Evolutionary conservation across 2,113 vertebrate genomes (phyloP), one percentile per base, ranked within the genome.

Genomic region (Nycticebus coucang): DNA sequence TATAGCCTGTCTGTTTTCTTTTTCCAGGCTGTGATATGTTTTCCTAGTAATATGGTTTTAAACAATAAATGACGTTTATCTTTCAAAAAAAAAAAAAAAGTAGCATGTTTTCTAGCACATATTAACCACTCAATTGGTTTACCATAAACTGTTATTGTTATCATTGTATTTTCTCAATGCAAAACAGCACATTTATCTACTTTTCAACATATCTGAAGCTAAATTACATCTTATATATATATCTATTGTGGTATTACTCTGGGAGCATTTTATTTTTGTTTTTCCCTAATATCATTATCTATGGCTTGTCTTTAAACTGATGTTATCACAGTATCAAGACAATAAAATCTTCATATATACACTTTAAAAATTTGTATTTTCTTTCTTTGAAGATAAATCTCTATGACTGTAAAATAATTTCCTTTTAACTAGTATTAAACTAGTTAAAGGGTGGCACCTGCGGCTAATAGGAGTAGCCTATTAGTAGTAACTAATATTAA

Each of bases 281-380:
- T 93, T 77, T 35, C 8, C 55, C 30, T n/a, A 68, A 17, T 79
- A 68, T 74, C 64, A 93, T 57, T 82, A 75, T 45, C 41, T 62
- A 62, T 19, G 8, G 78, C 84, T 83, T 85, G 4, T 77, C 68
- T 94, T 89, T 59, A 69, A 89, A 91, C 45, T 17, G 71, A 21
- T 53, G 33, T 75, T 53, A 59, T 53, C 35, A 92, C 66, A 96
- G 78, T 26, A 89, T 55, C 18, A 69, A 90, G 26, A n/a, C 66
- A 89, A 84, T 72, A 55, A 81, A 37, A 82, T 92, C 60, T 85
- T 95, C 53, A 92, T 59, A 81, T 71, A 72, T 15, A 93, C 24
- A 96, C 69, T 88, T 91, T 55, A 90, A 37, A 92, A 94, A 62
- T 87, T 41, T 85, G 33, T 57, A 83, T 71, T 86, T 95, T 82